Percentiles rank a stretch among this genome's conserved stretches.
phyloP scores from a whole-genome alignment of 2,797 vertebrate genomes.

The Neosilurus hyrtlii region DNA sequence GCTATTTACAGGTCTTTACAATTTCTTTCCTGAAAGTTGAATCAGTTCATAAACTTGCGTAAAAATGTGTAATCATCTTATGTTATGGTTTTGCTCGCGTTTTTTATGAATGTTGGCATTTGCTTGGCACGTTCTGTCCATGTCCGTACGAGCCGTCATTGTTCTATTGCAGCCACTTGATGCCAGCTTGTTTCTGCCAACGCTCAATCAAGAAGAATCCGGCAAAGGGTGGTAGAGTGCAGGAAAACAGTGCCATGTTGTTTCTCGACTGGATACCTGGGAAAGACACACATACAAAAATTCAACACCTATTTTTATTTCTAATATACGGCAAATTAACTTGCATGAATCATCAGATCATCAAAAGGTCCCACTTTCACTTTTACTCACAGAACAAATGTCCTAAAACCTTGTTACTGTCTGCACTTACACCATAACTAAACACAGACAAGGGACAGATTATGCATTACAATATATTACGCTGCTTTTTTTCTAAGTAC shows the following conservation, averaged over 20 bases:
- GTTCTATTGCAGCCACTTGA: constrained; percentile 90
- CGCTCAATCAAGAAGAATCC: constrained; percentile 88
- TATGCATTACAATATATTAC: too few relatives aligned
- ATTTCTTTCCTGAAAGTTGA: constrained; percentile 99
- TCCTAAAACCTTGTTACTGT: not conserved
- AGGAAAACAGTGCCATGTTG: constrained; percentile 96
- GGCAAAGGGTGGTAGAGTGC: constrained; percentile 95
- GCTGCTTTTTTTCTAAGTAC: too few relatives aligned
- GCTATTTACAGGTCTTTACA: constrained; percentile 99
- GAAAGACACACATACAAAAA: constrained; percentile 30
- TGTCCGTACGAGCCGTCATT: constrained; percentile 82
- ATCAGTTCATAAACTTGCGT: constrained; percentile 97
- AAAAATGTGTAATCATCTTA: constrained; percentile 81
- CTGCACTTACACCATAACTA: too few relatives aligned
- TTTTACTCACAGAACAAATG: not conserved
- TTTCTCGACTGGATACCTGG: constrained; percentile 96
- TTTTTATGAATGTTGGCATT: constrained; percentile 89
- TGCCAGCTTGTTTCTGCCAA: constrained; percentile 89
- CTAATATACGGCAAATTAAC: not conserved
- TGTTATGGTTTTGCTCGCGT: constrained; percentile 60
- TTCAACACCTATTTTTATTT: not conserved
- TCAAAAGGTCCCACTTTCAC: not conserved
- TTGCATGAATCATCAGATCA: not conserved
- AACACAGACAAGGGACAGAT: too few relatives aligned
- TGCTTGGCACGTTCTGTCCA: constrained; percentile 90